Conservation (phyloP, 2,888 invertebrate genomes). For the Galerucella nymphaeae region DNA sequence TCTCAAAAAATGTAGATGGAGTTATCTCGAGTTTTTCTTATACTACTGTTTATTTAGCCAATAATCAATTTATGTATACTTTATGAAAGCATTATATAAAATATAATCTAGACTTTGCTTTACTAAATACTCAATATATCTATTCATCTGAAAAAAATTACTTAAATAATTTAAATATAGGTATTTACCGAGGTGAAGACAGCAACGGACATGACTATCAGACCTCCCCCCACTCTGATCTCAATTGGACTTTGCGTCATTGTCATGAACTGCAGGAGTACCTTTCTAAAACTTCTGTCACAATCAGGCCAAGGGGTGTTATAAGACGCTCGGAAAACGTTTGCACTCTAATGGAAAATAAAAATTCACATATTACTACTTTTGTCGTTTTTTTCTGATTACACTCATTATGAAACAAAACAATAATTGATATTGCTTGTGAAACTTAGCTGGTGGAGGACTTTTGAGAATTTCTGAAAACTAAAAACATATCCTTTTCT, state of each 20-base stretch:
- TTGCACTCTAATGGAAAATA: not conserved
- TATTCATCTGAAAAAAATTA: not conserved
- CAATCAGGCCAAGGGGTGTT: constrained; percentile 39
- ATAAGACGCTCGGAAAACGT: constrained; percentile 26
- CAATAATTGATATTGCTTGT: too few relatives aligned
- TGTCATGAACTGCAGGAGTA: constrained; percentile 37
- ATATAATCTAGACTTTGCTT: not conserved
- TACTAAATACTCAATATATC: not conserved
- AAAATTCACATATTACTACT: not conserved
- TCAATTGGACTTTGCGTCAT: constrained; percentile 28
- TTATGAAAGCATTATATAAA: too few relatives aligned
- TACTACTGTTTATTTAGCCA: too few relatives aligned
- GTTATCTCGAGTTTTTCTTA: too few relatives aligned
- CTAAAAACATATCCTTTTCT: too few relatives aligned
- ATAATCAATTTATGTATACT: too few relatives aligned
- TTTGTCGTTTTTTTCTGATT: too few relatives aligned
- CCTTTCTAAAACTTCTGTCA: constrained; percentile 29
- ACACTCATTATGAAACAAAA: too few relatives aligned
- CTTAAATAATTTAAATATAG: too few relatives aligned
- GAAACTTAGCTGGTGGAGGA: too few relatives aligned
- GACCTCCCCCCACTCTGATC: constrained; percentile 29
- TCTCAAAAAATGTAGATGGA: too few relatives aligned
- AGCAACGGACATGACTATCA: constrained; percentile 27
- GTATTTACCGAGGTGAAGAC: constrained; percentile 30
- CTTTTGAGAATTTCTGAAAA: too few relatives aligned